Conservation (phyloP, 2,797 vertebrate genomes). For the Phoeniculus purpureus region DNA sequence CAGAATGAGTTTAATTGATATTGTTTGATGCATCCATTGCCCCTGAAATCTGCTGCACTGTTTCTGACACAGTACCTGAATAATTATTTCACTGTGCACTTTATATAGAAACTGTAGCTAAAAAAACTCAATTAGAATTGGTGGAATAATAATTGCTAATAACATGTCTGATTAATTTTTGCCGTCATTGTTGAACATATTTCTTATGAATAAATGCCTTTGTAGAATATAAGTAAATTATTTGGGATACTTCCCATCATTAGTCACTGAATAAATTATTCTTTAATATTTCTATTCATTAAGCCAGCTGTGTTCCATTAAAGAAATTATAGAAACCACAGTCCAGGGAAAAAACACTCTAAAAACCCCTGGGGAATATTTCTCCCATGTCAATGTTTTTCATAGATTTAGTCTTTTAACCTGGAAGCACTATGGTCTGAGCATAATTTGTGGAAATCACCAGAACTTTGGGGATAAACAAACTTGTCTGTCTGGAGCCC, state of each 20-base stretch:
- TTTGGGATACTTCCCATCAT: neutral
- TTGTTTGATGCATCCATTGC: constrained; percentile 6
- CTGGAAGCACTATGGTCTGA: neutral
- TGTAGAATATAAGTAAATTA: constrained; percentile 17
- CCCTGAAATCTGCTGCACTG: neutral
- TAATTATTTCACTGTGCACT: neutral
- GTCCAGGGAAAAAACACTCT: neutral
- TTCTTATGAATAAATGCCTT: constrained; percentile 52
- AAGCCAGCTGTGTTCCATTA: constrained; percentile 36
- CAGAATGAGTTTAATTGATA: neutral
- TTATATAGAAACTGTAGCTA: constrained; percentile 4
- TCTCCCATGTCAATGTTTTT: neutral
- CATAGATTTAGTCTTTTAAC: neutral
- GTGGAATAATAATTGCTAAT: constrained; percentile 34
- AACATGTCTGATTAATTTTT: constrained; percentile 26
- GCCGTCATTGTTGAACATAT: neutral
- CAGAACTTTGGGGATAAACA: neutral
- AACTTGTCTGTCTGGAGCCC: neutral
- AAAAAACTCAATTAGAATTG: too few relatives aligned
- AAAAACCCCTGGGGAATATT: neutral
- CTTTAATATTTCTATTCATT: constrained; percentile 23
- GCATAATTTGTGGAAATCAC: neutral
- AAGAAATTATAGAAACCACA: neutral
- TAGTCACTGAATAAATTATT: constrained; percentile 31
- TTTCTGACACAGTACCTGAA: neutral